Conservation (phyloP, 2,797 vertebrate genomes). For the Anomalospiza imberbis region DNA sequence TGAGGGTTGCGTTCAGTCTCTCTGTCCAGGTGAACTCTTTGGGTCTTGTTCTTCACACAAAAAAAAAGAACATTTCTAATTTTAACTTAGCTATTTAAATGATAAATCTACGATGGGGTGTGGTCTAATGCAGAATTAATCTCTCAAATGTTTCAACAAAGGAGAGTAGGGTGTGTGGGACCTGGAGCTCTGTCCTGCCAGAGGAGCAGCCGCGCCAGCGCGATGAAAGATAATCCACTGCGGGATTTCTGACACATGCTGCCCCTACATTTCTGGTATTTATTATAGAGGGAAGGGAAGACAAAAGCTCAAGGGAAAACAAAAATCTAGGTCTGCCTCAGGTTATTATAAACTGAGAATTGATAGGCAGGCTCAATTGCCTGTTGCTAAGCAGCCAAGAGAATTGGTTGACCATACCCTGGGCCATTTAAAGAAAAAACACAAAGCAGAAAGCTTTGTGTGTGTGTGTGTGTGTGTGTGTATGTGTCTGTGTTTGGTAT, state of each 20-base stretch:
- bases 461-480: neutral
- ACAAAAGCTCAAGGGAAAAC: constrained; percentile 61
- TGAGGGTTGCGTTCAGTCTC: neutral
- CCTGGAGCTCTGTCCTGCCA: neutral
- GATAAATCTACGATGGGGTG: neutral
- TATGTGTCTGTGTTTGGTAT: neutral
- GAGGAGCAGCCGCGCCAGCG: neutral
- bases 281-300: constrained; percentile 56
- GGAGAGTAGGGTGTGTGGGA: neutral
- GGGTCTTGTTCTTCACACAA: neutral
- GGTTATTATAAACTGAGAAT: constrained; percentile 68
- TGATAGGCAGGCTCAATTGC: constrained; percentile 59
- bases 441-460: neutral
- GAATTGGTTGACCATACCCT: constrained; percentile 40
- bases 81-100: neutral
- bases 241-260: constrained; percentile 41
- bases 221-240: constrained; percentile 24
- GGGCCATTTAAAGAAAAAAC: neutral
- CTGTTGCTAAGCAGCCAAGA: constrained; percentile 67
- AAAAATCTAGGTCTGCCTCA: constrained; percentile 65
- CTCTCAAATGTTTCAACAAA: neutral
- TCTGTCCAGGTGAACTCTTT: neutral
- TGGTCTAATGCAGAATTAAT: neutral
- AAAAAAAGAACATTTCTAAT: neutral
- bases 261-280: constrained; percentile 48